These are phyloP conservation scores for Anguilla megastoma DNA, from an alignment of 2,797 vertebrate genomes.

Conservation along the genomic window DNA sequence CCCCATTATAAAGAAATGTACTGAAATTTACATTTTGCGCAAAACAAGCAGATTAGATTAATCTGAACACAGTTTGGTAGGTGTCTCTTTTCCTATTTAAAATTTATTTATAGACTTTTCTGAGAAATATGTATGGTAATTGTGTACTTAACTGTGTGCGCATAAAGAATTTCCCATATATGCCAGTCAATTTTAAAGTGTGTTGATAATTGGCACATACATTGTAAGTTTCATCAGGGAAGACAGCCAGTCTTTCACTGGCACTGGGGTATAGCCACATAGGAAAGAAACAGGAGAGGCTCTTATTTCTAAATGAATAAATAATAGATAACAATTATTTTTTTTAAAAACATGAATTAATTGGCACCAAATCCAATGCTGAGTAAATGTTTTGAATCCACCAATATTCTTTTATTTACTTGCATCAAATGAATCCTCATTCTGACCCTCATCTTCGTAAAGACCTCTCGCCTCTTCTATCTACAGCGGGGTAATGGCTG, in stretches of 20 bases:
- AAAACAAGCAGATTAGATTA: background rate
- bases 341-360: background rate
- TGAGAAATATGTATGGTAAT: background rate
- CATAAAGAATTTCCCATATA: background rate
- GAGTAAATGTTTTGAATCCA: conserved; percentile 2
- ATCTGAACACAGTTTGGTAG: background rate
- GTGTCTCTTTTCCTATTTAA: background rate
- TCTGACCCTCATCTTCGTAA: background rate
- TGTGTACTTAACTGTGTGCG: background rate
- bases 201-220: conserved; percentile 62
- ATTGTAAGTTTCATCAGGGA: conserved; percentile 51
- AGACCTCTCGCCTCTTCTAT: conserved; percentile 3
- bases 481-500: background rate
- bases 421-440: background rate
- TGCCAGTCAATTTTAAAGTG: background rate
- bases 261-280: background rate
- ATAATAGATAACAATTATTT: conserved; percentile 1
- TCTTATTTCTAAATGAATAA: conserved; percentile 2
- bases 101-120: background rate
- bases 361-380: conserved; percentile 18
- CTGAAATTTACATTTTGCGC: background rate
- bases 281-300: conserved; percentile 4
- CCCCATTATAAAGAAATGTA: background rate
- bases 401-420: background rate
- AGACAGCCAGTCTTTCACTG: conserved; percentile 53